These are phyloP conservation scores for Crotalus helleri DNA, from an alignment of 2,113 vertebrate species.

Conservation along the genomic window DNA sequence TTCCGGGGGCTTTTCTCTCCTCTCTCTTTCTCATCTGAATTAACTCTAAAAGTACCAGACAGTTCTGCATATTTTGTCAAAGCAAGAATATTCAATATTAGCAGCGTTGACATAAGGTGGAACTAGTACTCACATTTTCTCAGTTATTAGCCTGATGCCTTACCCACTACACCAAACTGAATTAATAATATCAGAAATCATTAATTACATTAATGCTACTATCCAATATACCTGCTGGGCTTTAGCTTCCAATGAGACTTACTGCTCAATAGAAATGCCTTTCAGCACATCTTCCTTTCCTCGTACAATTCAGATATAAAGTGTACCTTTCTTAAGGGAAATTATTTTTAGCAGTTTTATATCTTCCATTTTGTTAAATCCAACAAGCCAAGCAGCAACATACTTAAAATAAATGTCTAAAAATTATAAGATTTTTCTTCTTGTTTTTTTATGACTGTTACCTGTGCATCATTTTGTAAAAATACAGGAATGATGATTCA, in stretches of 20 bases:
- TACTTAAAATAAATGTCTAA: too few relatives aligned
- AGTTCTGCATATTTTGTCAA: too few relatives aligned
- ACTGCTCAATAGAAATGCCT: background rate
- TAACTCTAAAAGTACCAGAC: too few relatives aligned
- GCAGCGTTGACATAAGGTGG: background rate
- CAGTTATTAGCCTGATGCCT: too few relatives aligned
- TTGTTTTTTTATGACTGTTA: background rate
- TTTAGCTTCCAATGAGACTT: background rate
- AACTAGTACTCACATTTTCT: background rate
- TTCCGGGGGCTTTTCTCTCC: too few relatives aligned
- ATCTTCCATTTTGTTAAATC: too few relatives aligned
- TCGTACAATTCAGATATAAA: background rate
- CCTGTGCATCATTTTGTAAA: background rate
- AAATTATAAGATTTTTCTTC: too few relatives aligned
- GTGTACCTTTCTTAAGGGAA: background rate
- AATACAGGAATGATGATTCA: background rate
- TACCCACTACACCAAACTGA: background rate
- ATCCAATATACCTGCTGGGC: background rate
- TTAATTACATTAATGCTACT: background rate
- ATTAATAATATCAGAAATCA: background rate
- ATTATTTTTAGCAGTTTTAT: too few relatives aligned
- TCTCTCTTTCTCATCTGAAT: too few relatives aligned
- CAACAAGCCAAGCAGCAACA: too few relatives aligned
- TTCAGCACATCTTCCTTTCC: background rate
- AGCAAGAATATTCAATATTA: too few relatives aligned